phyloP scores from a whole-genome alignment of 2,113 vertebrate species.

The Mobula birostris region DNA sequence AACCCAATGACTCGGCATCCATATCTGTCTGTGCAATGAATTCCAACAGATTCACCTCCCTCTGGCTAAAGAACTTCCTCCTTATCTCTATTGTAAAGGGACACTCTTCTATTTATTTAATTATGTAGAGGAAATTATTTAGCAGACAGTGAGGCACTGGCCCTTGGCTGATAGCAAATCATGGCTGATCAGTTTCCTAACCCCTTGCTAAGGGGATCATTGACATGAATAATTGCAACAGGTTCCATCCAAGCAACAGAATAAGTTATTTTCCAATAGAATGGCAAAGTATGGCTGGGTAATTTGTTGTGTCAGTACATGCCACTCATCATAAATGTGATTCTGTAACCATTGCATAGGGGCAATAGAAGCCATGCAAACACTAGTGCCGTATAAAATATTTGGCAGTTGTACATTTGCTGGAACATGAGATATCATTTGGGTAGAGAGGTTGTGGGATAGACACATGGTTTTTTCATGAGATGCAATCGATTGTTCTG shows the following conservation, averaged over 20 bases:
- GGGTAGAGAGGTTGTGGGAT: neutral
- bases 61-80: no score
- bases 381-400: neutral
- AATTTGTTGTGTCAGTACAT: neutral
- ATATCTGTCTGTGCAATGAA: no score
- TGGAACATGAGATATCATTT: neutral
- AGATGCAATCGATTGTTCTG: neutral
- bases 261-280: neutral
- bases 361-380: neutral
- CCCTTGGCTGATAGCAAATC: no score
- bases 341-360: neutral
- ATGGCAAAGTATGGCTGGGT: neutral
- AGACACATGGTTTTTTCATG: neutral
- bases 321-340: neutral
- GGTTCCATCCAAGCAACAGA: neutral
- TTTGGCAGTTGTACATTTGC: neutral
- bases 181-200: no score
- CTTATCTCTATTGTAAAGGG: no score
- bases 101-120: no score
- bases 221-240: neutral
- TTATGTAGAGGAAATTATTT: no score
- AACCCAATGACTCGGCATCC: no score
- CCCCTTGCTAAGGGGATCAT: neutral
- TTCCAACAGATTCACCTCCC: no score
- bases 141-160: no score